Evolutionary conservation across 2,113 vertebrate species (phyloP).

Genomic region (Numida meleagris): DNA sequence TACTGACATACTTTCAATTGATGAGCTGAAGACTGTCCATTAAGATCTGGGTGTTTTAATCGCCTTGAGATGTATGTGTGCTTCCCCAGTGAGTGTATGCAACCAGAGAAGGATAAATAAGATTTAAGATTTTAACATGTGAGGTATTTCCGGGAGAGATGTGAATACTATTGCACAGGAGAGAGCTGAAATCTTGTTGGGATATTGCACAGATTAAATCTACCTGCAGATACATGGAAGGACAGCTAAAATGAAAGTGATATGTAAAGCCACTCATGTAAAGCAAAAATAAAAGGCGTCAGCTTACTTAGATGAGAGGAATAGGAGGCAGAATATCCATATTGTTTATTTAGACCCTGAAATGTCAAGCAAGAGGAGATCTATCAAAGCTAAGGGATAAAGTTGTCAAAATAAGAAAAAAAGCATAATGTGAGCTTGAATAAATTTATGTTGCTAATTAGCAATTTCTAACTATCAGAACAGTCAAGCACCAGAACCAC

Average conservation of each 20-base stretch:
- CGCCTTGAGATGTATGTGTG: not conserved
- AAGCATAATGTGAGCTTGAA: conserved; percentile 34
- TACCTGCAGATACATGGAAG: not conserved
- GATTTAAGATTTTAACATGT: not conserved
- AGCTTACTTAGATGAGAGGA: not conserved
- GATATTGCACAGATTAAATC: not conserved
- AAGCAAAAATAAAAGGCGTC: not conserved
- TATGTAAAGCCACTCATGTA: not conserved
- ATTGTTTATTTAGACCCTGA: not conserved
- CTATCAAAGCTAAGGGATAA: not conserved
- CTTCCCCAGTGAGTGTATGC: not conserved
- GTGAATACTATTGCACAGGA: not conserved
- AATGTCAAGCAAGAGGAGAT: not conserved
- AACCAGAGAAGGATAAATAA: not conserved
- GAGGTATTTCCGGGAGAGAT: not conserved
- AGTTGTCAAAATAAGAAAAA: not conserved
- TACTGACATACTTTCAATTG: not conserved
- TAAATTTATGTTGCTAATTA: conserved; percentile 50
- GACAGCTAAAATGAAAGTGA: not conserved
- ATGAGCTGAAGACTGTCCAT: not conserved
- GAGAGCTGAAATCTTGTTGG: not conserved
- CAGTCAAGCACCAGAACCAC: not conserved
- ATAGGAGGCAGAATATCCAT: not conserved
- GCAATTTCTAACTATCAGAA: not conserved
- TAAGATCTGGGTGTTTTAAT: not conserved